Evolutionary conservation across 2,113 vertebrate genomes (phyloP).

Genomic region (Phyllostomus discolor): DNA sequence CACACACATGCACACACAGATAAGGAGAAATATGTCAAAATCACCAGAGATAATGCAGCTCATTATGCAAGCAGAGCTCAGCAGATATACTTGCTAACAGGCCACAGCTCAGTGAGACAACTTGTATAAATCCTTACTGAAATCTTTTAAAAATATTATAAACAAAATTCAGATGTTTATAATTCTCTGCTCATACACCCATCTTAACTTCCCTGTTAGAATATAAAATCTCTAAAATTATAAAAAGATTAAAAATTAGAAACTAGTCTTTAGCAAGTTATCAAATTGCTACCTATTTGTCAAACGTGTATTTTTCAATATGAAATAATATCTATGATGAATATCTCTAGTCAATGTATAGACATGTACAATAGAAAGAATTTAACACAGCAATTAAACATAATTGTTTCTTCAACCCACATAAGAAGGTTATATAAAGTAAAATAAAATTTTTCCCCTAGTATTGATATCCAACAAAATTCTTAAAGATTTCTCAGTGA

Average conservation of each 20-base stretch:
- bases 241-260: neutral
- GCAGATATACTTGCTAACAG: neutral
- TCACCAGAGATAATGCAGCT: neutral
- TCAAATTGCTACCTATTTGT: slow-evolving; percentile 20
- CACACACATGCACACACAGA: neutral
- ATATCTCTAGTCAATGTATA: neutral
- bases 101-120: slow-evolving; percentile 22
- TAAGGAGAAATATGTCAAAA: neutral
- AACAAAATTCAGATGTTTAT: neutral
- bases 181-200: slow-evolving; percentile 26
- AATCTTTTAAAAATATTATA: neutral
- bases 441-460: slow-evolving; percentile 5
- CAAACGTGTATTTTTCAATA: neutral
- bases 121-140: neutral
- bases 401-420: neutral
- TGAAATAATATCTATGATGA: neutral
- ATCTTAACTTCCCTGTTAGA: slow-evolving; percentile 22
- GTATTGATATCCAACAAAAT: neutral
- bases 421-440: neutral
- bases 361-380: neutral
- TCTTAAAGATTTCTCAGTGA: neutral
- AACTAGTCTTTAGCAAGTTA: neutral
- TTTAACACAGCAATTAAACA: neutral
- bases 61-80: neutral
- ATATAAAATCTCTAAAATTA: neutral